These are phyloP conservation scores for Helicoverpa zea DNA, from an alignment of 1,140 invertebrate genomes.

Conservation along the genomic window DNA sequence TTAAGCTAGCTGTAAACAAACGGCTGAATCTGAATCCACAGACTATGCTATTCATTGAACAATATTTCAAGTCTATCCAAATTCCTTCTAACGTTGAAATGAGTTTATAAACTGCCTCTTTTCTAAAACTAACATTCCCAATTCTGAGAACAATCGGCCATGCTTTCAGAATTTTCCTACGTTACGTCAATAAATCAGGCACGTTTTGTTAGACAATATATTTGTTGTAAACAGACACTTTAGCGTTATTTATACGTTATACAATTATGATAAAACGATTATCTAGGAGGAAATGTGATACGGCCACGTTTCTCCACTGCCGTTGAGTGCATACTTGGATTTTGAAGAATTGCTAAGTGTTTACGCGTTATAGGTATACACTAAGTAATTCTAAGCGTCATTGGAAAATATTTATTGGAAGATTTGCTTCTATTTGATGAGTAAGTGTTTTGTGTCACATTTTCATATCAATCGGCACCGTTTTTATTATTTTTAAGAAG, in stretches of 20 bases:
- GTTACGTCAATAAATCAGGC: not conserved
- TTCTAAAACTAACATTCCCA: not conserved
- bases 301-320: slow-evolving; percentile 4
- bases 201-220: slow-evolving; percentile 8
- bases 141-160: not conserved
- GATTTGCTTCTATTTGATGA: not conserved
- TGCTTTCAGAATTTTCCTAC: slow-evolving; percentile 1
- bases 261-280: slow-evolving; percentile 22
- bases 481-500: not conserved
- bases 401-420: not conserved
- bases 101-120: no score
- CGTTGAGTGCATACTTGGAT: slow-evolving; percentile 19
- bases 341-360: not conserved
- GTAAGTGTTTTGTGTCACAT: not conserved
- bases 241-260: slow-evolving; percentile 2
- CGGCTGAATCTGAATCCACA: no score
- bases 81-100: no score
- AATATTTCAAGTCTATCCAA: no score
- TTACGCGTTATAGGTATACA: not conserved
- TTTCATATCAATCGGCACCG: not conserved
- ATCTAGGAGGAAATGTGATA: slow-evolving; percentile 37
- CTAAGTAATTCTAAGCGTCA: not conserved
- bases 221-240: slow-evolving; percentile 15
- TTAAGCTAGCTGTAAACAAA: no score
- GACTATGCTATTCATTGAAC: no score